Percentiles rank a stretch among this genome's conserved stretches.
Conservation (phyloP, 1,140 invertebrate genomes). For the Zaprionus gabonicus region DNA sequence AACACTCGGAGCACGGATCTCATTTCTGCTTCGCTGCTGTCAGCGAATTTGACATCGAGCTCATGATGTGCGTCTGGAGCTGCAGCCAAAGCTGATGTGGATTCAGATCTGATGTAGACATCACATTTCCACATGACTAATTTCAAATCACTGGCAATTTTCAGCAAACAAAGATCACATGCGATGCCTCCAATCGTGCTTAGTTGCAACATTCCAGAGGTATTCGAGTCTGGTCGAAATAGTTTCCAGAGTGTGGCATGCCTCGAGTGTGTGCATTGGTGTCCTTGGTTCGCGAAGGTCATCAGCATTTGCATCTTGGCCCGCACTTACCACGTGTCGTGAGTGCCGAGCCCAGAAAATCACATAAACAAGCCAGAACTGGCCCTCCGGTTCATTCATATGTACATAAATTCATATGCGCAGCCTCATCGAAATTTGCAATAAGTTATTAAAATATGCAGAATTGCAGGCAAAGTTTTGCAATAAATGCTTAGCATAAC, state of each 20-base stretch:
- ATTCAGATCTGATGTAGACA: constrained; percentile 52
- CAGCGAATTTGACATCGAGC: constrained; percentile 58
- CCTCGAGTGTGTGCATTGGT: constrained; percentile 19
- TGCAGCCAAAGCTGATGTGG: background rate
- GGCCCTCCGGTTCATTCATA: constrained; percentile 61
- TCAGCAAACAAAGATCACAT: background rate
- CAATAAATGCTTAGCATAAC: constrained; percentile 59
- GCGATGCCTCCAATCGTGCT: background rate
- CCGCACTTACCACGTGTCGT: constrained; percentile 52
- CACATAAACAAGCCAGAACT: constrained; percentile 68
- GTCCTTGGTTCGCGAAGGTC: constrained; percentile 74
- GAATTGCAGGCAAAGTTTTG: constrained; percentile 43
- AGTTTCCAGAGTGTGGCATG: background rate
- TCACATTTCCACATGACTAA: constrained; percentile 69
- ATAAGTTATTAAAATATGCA: constrained; percentile 81
- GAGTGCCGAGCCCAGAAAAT: constrained; percentile 75
- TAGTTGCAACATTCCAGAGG: background rate
- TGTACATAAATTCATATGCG: constrained; percentile 68
- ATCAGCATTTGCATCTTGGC: constrained; percentile 74
- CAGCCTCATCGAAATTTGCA: constrained; percentile 54
- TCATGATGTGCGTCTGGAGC: constrained; percentile 10
- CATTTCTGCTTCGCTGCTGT: constrained; percentile 40
- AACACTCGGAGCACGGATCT: constrained; percentile 12
- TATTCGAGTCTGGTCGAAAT: background rate
- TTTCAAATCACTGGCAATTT: constrained; percentile 59